phyloP scores from a whole-genome alignment of 2,113 vertebrate genomes.

The Fukomys damarensis region DNA sequence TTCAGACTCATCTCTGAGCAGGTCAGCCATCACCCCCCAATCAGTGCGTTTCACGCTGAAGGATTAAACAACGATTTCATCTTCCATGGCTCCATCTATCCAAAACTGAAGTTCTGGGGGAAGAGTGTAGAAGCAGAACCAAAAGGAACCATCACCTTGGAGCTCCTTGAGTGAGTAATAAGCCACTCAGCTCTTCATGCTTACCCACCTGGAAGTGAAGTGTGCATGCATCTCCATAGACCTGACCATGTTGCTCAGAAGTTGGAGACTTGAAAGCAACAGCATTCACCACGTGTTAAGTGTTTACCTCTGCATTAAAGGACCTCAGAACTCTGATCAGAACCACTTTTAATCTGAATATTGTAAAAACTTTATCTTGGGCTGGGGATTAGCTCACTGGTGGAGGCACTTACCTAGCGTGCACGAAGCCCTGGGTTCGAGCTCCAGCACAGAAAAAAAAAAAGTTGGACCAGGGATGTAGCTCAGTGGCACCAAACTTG shows the following conservation, averaged over 20 bases:
- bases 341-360: neutral
- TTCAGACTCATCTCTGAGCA: conserved; percentile 98
- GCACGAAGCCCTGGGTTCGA: neutral
- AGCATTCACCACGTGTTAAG: neutral
- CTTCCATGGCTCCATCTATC: conserved; percentile 98
- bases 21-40: conserved; percentile 98
- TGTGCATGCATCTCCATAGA: neutral
- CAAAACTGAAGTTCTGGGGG: conserved; percentile 99
- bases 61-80: conserved; percentile 95
- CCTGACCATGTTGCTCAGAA: neutral
- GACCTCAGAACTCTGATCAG: neutral
- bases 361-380: neutral
- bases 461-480: neutral
- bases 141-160: conserved; percentile 96
- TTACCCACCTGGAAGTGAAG: fast-evolving
- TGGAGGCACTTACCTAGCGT: neutral
- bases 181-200: neutral
- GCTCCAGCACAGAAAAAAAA: neutral
- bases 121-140: conserved; percentile 99
- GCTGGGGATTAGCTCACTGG: neutral
- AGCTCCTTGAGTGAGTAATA: conserved; percentile 94
- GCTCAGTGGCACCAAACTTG: neutral
- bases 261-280: neutral
- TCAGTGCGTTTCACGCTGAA: conserved; percentile 98
- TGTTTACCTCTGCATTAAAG: neutral